Base-by-base conservation (phyloP, 2,113 vertebrate species). In the Tenebrosternarchus preto region DNA sequence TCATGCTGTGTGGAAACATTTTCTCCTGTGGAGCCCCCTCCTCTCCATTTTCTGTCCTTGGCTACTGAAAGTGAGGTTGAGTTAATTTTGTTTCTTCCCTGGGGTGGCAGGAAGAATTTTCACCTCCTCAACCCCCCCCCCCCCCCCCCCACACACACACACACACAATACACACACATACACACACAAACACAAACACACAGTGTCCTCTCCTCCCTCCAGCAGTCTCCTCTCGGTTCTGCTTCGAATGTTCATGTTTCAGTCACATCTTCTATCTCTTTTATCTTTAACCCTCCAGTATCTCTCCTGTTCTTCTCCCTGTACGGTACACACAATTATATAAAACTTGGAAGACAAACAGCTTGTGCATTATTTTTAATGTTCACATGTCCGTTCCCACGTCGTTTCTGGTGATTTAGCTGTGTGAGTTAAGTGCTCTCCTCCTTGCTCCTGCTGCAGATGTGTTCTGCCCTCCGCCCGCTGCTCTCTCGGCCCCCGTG, bases 391-490 rank as follows among this genome's bases (percentile, higher is more conserved):
- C 29, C 5, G 27, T 56, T 57, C 29, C 43, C 43, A 12, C 11
- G 43, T 46, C 43, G 11, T 46, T 53, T 17, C 22, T 53, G 20
- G 56, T 43, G 27, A 69, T 33, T 46, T 17, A 56, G 57, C 24
- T 57, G n/a, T n/a, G 12, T 71, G n/a, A 71, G 70, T 27, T 57
- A 74, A 68, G 12, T 25, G 5, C 3, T n/a, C 0, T 6, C 36
- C 63, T 72, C 72, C 24, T 53, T 79, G 56, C 27, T 72, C 36
- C 22, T 91, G 88, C 92, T 92, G 74, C 88, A 60, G 96, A 98
- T 88, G 87, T 95, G 79, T 98, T 98, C 94, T 93, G 91, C 88
- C 92, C 95, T 82, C 94, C 96, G 64, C 90, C 95, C 86, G 92
- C 96, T 91, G 67, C 86, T 80, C 92, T 95, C 85, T 92, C 95